Evolutionary conservation across 2,113 vertebrate species (phyloP).

Genomic region (Recurvirostra avosetta): DNA sequence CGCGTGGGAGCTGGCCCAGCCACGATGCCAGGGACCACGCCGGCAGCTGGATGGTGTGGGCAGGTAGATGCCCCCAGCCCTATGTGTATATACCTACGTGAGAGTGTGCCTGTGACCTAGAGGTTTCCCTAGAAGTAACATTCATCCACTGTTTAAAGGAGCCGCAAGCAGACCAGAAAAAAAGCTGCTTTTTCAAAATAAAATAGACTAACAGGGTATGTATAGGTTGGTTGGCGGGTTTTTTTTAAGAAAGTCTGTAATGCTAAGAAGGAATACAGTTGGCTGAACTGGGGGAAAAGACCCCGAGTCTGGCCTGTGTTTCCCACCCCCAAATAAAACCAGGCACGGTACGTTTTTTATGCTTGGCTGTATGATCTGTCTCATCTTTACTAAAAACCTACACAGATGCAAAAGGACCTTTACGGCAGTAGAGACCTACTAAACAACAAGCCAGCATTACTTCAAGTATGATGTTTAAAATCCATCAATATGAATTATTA

Average conservation of each 20-base stretch:
- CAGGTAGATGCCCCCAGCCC: not conserved
- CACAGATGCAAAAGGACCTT: not conserved
- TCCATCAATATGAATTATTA: not conserved
- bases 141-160: not conserved
- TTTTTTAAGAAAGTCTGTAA: not conserved
- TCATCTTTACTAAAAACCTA: not conserved
- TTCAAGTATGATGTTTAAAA: not conserved
- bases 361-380: not conserved
- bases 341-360: not conserved
- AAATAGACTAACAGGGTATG: not conserved
- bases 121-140: not conserved
- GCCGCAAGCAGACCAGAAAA: not conserved
- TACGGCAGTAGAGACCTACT: not conserved
- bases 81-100: fast-evolving
- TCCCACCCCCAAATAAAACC: not conserved
- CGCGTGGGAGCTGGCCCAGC: fast-evolving
- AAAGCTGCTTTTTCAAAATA: not conserved
- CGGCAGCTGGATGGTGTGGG: fast-evolving
- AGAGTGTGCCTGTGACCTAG: not conserved
- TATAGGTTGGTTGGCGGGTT: not conserved
- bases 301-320: not conserved
- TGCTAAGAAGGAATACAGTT: not conserved
- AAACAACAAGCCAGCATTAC: not conserved
- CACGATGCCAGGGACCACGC: fast-evolving
- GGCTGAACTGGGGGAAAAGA: not conserved